A percentile compares a stretch with the other conserved stretches of the same genome.
These are phyloP conservation scores for Argentina silus DNA, from an alignment of 2,797 vertebrate genomes.

Conservation along the genomic window DNA sequence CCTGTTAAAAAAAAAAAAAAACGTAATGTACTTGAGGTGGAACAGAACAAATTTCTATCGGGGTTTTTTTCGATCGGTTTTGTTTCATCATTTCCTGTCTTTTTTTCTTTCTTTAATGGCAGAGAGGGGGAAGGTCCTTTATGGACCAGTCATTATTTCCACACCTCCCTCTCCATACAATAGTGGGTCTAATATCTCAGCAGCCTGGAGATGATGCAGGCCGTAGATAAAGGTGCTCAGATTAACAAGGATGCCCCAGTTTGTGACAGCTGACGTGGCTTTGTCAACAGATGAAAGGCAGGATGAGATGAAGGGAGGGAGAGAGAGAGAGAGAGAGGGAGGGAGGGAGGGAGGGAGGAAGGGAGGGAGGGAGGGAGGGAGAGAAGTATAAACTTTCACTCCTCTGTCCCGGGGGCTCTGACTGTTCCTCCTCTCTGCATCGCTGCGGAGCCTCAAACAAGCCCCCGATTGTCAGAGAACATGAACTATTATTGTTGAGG, in stretches of 20 bases:
- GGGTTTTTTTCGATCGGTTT: not conserved
- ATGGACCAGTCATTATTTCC: not conserved
- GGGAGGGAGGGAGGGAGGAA: slow-evolving; percentile 1
- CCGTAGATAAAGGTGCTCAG: slow-evolving; percentile 9
- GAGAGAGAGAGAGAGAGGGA: slow-evolving; percentile 10
- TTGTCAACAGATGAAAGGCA: slow-evolving; percentile 22
- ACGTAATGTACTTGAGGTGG: not conserved
- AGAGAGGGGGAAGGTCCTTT: not conserved
- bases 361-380: slow-evolving; percentile 3
- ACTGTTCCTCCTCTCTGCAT: slow-evolving; percentile 32
- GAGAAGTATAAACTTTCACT: slow-evolving; percentile 55
- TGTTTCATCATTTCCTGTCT: no score
- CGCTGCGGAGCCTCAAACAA: slow-evolving; percentile 61
- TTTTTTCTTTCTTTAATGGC: no score
- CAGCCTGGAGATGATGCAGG: not conserved
- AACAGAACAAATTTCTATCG: not conserved
- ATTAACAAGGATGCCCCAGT: slow-evolving; percentile 6
- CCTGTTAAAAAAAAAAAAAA: not conserved
- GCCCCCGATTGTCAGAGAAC: slow-evolving; percentile 70
- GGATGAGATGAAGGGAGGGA: not conserved
- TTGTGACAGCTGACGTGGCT: slow-evolving; percentile 27
- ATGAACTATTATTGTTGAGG: slow-evolving; percentile 69
- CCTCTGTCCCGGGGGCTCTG: slow-evolving; percentile 18
- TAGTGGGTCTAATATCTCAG: not conserved
- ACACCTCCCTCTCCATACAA: no score